Conservation (phyloP, 23 tunicate genomes). For the Trididemnum nubilum region DNA sequence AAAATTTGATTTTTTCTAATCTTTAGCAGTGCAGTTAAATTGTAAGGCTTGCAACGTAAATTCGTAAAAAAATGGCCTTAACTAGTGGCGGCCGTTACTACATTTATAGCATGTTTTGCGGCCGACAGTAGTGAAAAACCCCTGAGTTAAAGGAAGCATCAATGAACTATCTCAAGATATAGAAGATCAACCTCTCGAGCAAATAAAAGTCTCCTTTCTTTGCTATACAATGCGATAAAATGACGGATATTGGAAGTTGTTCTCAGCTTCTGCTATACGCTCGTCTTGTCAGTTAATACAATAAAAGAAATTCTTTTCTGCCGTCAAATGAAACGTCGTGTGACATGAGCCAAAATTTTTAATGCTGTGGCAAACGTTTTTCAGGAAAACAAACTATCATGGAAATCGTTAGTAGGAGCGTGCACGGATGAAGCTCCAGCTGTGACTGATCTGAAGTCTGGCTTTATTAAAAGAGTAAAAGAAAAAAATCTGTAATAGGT, state of each 20-base stretch:
- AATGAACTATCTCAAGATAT: slow-evolving; percentile 45
- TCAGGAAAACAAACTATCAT: slow-evolving; percentile 37
- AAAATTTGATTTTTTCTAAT: too few relatives aligned
- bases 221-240: slow-evolving; percentile 43
- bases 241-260: slow-evolving; percentile 31
- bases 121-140: too few relatives aligned
- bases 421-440: slow-evolving; percentile 45
- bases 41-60: too few relatives aligned
- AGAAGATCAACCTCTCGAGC: slow-evolving; percentile 43
- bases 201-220: slow-evolving; percentile 42
- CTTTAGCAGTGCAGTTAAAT: too few relatives aligned
- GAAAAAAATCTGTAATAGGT: slow-evolving; percentile 44
- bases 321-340: slow-evolving; percentile 37
- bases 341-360: slow-evolving; percentile 39
- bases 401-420: slow-evolving; percentile 32
- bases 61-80: too few relatives aligned
- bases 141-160: slow-evolving; percentile 58
- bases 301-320: slow-evolving; percentile 38
- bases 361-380: slow-evolving; percentile 32
- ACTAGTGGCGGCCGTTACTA: too few relatives aligned
- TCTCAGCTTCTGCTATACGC: slow-evolving; percentile 46
- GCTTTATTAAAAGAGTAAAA: slow-evolving; percentile 41
- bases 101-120: too few relatives aligned
- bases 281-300: slow-evolving; percentile 33
- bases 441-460: slow-evolving; percentile 30